Evolutionary conservation across 2,797 vertebrate species (phyloP).

Genomic region (Neomorphus geoffroyi): DNA sequence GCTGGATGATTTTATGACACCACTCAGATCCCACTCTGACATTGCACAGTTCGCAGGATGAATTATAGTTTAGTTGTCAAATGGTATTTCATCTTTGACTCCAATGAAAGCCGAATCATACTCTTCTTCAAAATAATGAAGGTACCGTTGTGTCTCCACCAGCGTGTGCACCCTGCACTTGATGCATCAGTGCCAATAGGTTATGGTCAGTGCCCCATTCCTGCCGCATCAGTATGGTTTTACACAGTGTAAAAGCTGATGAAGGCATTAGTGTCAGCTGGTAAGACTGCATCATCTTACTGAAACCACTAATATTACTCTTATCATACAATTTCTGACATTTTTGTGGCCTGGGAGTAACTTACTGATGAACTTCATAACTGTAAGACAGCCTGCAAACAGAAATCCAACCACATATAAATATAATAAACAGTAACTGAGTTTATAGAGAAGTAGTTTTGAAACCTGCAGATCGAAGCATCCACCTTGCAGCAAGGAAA

Average conservation of each 20-base stretch:
- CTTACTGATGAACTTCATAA: not conserved
- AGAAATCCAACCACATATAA: not conserved
- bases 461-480: not conserved
- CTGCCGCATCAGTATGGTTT: not conserved
- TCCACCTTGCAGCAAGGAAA: not conserved
- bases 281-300: not conserved
- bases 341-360: not conserved
- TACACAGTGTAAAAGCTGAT: not conserved
- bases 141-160: not conserved
- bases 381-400: not conserved
- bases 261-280: not conserved
- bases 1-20: slow-evolving; percentile 10
- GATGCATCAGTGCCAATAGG: not conserved
- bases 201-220: not conserved
- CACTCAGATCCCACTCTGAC: not conserved
- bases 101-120: not conserved
- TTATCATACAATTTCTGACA: not conserved
- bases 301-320: not conserved
- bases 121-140: not conserved
- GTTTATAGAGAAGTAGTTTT: not conserved
- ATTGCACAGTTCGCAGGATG: not conserved
- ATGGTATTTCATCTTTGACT: not conserved
- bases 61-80: slow-evolving; percentile 25
- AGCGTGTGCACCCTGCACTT: not conserved
- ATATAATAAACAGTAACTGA: not conserved